A percentile compares a stretch with the other conserved stretches of the same genome.
Evolutionary conservation across 2,797 vertebrate species (phyloP).

Genomic region (Gallinago solitaria): DNA sequence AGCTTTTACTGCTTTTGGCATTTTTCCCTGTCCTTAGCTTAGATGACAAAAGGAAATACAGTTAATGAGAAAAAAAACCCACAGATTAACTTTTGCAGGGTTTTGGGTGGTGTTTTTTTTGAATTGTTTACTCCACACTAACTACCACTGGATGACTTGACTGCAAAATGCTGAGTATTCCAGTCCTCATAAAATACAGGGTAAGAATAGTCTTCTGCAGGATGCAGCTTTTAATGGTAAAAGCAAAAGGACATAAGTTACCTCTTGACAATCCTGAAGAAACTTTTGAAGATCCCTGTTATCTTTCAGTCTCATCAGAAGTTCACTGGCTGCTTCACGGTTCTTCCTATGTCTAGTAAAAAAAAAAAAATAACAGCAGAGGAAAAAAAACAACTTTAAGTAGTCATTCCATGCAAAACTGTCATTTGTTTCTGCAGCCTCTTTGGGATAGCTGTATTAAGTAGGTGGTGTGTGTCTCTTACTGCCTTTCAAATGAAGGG

Average conservation of each 20-base stretch:
- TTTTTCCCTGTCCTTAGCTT: not conserved
- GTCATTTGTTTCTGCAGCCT: not conserved
- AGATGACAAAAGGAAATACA: not conserved
- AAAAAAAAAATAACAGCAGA: not conserved
- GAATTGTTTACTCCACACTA: not conserved
- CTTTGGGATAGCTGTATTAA: not conserved
- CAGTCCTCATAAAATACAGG: not conserved
- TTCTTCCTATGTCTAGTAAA: constrained; percentile 81
- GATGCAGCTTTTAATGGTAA: not conserved
- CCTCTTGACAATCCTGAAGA: constrained; percentile 98
- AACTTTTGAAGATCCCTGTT: constrained; percentile 98
- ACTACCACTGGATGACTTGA: not conserved
- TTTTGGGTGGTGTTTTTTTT: not conserved
- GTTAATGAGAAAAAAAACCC: not conserved
- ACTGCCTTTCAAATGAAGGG: not conserved
- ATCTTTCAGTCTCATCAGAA: constrained; percentile 92
- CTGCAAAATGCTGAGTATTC: not conserved
- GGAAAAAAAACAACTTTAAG: not conserved
- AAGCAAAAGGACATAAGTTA: constrained; percentile 46
- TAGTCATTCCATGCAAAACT: not conserved
- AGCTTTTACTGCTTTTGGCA: not conserved
- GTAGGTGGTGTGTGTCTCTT: not conserved
- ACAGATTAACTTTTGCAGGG: not conserved
- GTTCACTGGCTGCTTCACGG: constrained; percentile 89
- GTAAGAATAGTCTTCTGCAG: not conserved